phyloP scores from a whole-genome alignment of 30 jellyfish, hydroid and myxozoan species.

The Hydractinia symbiolongicarpus region DNA sequence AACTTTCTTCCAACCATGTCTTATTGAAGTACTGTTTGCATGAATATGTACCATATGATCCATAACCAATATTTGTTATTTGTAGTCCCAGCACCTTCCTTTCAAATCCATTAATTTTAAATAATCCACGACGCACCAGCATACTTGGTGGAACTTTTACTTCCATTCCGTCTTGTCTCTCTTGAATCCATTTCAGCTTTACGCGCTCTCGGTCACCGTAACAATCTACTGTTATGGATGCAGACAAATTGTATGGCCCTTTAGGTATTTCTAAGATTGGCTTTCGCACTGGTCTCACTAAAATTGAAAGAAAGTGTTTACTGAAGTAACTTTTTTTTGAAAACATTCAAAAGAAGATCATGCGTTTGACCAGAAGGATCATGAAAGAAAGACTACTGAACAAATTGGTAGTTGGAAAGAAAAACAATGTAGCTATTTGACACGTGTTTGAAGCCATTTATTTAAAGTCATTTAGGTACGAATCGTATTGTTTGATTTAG shows the following conservation, averaged over 20 bases:
- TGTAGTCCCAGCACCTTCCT: constrained; percentile 8
- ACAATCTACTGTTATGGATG: constrained; percentile 1
- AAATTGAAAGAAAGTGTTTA: not conserved
- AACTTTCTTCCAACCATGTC: not conserved
- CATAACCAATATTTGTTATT: not conserved
- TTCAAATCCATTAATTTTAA: not conserved
- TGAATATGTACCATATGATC: constrained; percentile 14
- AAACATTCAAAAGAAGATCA: no score
- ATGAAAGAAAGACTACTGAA: no score
- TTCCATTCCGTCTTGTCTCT: not conserved
- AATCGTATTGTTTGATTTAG: no score
- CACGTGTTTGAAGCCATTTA: no score
- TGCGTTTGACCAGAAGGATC: no score
- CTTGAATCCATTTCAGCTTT: constrained; percentile 10
- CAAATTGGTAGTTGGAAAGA: no score
- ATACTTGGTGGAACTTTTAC: not conserved
- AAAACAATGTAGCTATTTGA: no score
- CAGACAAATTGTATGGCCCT: not conserved
- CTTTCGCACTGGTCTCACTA: not conserved
- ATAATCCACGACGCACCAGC: not conserved
- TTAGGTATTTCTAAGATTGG: not conserved
- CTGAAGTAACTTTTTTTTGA: no score
- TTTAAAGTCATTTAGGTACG: no score
- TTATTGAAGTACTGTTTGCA: constrained; percentile 23
- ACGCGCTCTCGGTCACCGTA: constrained; percentile 22